Conservation (phyloP, 2,888 invertebrate species). For the Agriotes lineatus region DNA sequence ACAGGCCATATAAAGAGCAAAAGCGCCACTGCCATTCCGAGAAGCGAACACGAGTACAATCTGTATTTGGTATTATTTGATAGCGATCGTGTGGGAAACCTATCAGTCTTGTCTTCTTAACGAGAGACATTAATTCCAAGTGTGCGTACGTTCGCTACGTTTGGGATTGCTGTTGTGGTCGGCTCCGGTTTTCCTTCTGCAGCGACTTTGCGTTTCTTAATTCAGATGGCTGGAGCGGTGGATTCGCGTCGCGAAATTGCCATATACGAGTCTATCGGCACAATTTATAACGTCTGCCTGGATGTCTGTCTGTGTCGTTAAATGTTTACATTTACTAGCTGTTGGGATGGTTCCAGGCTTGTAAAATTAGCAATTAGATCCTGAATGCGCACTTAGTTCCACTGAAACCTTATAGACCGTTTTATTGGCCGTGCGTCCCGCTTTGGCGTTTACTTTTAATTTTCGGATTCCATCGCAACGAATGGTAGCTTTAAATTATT, state of each 20-base stretch:
- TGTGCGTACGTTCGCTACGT: constrained; percentile 29
- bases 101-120: constrained; percentile 42
- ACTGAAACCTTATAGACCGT: background rate
- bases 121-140: constrained; percentile 34
- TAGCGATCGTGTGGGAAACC: constrained; percentile 64
- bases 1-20: constrained; percentile 60
- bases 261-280: constrained; percentile 36
- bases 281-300: constrained; percentile 37
- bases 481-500: background rate
- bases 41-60: constrained; percentile 54
- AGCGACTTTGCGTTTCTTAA: constrained; percentile 10
- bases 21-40: constrained; percentile 58
- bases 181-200: background rate
- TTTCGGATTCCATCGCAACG: background rate
- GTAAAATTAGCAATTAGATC: constrained; percentile 35
- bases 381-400: constrained; percentile 8
- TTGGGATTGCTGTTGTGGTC: constrained; percentile 10
- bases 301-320: constrained; percentile 36
- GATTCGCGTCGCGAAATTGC: constrained; percentile 35
- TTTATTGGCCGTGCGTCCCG: background rate
- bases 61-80: constrained; percentile 65
- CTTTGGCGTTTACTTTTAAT: background rate
- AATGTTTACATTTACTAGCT: constrained; percentile 38
- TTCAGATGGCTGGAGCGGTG: constrained; percentile 24
- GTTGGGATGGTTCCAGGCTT: constrained; percentile 27